phyloP scores from a whole-genome alignment of 1,140 invertebrate species.

The Odontomachus brunneus region DNA sequence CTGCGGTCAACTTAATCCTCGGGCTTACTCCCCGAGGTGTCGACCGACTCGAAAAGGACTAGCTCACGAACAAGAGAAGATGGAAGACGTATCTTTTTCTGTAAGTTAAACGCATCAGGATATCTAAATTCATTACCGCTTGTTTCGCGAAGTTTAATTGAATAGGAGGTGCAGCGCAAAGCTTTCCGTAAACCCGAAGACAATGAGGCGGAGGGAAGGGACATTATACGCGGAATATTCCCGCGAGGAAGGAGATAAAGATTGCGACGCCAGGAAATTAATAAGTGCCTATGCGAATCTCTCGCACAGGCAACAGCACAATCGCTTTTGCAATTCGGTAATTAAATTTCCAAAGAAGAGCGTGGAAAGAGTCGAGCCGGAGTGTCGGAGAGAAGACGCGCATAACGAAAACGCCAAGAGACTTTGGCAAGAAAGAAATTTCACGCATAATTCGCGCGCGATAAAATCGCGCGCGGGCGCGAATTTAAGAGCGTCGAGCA shows the following conservation, averaged over 20 bases:
- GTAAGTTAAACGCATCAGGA: conserved; percentile 65
- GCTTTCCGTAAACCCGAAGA: conserved; percentile 51
- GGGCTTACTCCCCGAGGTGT: background rate
- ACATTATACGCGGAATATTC: conserved; percentile 52
- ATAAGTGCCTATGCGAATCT: conserved; percentile 48
- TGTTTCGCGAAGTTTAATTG: conserved; percentile 77
- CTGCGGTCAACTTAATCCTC: conserved; percentile 66
- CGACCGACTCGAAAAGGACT: conserved; percentile 27
- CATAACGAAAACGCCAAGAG: conserved; percentile 2
- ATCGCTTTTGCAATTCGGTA: conserved; percentile 15
- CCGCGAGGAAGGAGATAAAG: background rate
- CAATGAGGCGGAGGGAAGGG: conserved; percentile 6
- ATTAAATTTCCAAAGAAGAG: conserved; percentile 43
- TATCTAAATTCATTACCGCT: conserved; percentile 75
- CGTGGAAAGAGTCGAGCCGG: background rate
- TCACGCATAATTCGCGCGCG: conserved; percentile 15
- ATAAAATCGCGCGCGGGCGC: conserved; percentile 42
- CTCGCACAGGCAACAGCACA: background rate
- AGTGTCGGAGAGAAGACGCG: background rate
- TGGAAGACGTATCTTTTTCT: conserved; percentile 52
- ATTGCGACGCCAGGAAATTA: conserved; percentile 44
- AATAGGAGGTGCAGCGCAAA: conserved; percentile 62
- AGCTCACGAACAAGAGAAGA: conserved; percentile 11
- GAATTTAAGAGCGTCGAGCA: conserved; percentile 20
- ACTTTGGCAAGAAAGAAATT: background rate